phyloP scores from a whole-genome alignment of 1,140 invertebrate genomes.

The Hesperophylax magnus region DNA sequence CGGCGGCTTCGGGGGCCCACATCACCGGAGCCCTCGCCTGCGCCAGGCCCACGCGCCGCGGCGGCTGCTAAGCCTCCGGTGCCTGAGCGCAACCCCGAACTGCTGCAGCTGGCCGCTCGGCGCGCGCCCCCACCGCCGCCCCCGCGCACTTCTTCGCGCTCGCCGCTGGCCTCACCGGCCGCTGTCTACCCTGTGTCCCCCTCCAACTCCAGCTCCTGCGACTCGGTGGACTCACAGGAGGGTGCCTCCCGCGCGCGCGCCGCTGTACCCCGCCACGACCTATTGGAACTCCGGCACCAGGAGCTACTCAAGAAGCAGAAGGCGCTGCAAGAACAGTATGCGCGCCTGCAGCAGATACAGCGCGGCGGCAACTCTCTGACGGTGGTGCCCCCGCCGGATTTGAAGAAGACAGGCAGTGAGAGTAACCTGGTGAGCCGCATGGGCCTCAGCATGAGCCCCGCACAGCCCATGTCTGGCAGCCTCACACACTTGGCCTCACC shows the following conservation, averaged over 20 bases:
- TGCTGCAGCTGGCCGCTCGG: slow-evolving; percentile 77
- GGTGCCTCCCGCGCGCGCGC: slow-evolving; percentile 71
- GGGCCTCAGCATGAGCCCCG: slow-evolving; percentile 76
- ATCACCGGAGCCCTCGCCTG: slow-evolving; percentile 78
- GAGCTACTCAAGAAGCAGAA: slow-evolving; percentile 89
- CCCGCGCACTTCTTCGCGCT: slow-evolving; percentile 85
- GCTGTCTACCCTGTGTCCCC: slow-evolving; percentile 64
- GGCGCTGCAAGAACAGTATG: slow-evolving; percentile 90
- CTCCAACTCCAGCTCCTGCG: slow-evolving; percentile 79
- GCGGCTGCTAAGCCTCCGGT: slow-evolving; percentile 78
- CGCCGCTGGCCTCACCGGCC: slow-evolving; percentile 82
- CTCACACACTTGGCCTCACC: slow-evolving; percentile 63
- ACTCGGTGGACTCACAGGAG: slow-evolving; percentile 84
- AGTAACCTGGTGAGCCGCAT: slow-evolving; percentile 90
- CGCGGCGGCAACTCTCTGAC: slow-evolving; percentile 79
- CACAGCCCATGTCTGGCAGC: slow-evolving; percentile 61
- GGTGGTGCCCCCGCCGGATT: slow-evolving; percentile 73
- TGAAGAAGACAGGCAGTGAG: slow-evolving; percentile 92
- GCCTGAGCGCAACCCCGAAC: slow-evolving; percentile 82
- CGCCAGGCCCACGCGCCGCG: slow-evolving; percentile 75
- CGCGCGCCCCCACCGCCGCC: slow-evolving; percentile 89
- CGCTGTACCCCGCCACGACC: slow-evolving; percentile 75
- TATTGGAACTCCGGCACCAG: slow-evolving; percentile 87
- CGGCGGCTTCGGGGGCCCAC: slow-evolving; percentile 81
- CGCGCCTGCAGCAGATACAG: slow-evolving; percentile 87